Evolutionary conservation across 2,888 invertebrate species (phyloP).

Genomic region (Bursaphelenchus okinawaensis): DNA sequence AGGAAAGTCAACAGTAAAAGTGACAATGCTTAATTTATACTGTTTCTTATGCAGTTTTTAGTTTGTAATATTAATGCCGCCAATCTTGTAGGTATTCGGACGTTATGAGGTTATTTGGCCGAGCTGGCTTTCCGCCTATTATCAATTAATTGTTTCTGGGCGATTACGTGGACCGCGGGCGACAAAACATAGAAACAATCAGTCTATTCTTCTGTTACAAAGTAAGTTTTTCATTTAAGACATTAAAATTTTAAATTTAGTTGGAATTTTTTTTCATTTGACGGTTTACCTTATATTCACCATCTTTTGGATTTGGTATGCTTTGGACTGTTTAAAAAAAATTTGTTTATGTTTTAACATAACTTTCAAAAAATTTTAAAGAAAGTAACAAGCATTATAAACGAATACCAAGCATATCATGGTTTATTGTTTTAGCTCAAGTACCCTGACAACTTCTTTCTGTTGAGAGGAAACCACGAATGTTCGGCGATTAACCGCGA

Average conservation of each 20-base stretch:
- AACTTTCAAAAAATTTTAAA: too few relatives aligned
- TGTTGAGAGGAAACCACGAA: conserved; percentile 40
- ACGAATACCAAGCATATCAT: too few relatives aligned
- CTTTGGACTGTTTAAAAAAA: too few relatives aligned
- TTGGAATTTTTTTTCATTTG: neutral
- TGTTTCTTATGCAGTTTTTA: neutral
- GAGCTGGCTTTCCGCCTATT: conserved; percentile 37
- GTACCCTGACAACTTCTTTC: conserved; percentile 34
- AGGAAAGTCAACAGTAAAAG: too few relatives aligned
- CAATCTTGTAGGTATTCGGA: conserved; percentile 22
- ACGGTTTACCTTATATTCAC: too few relatives aligned
- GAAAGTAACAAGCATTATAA: too few relatives aligned
- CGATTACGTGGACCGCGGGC: conserved; percentile 37
- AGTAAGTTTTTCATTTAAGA: conserved; percentile 4
- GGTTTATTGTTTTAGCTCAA: neutral
- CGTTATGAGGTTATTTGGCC: conserved; percentile 38
- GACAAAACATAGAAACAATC: conserved; percentile 34
- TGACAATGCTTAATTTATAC: too few relatives aligned
- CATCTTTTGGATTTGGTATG: too few relatives aligned
- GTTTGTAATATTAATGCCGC: neutral
- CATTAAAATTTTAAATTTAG: neutral
- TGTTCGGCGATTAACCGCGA: conserved; percentile 32
- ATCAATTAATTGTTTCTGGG: conserved; percentile 43
- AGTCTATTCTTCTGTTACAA: conserved; percentile 33
- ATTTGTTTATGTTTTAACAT: too few relatives aligned